A percentile compares a stretch with the other conserved stretches of the same genome.
These are phyloP conservation scores for Meandrusa payeni DNA, from an alignment of 2,888 invertebrate genomes.

Conservation along the genomic window DNA sequence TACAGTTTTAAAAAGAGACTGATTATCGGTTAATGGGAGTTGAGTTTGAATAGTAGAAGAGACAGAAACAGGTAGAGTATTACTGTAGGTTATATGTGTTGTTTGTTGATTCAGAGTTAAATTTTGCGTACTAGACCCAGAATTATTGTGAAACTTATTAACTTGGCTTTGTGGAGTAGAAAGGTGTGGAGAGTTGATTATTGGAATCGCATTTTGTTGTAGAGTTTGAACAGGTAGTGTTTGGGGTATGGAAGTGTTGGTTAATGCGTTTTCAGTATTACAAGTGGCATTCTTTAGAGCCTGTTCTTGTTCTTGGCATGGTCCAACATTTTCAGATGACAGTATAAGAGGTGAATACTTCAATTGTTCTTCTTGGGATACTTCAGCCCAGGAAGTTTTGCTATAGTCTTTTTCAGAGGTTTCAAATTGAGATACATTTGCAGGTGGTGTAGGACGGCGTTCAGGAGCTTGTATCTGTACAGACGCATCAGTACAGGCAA, in stretches of 20 bases:
- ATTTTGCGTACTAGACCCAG: slow-evolving; percentile 37
- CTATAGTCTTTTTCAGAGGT: slow-evolving; percentile 68
- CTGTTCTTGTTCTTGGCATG: slow-evolving; percentile 43
- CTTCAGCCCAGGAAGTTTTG: slow-evolving; percentile 74
- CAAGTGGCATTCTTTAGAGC: slow-evolving; percentile 35
- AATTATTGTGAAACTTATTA: slow-evolving; percentile 42
- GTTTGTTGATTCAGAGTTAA: slow-evolving; percentile 43
- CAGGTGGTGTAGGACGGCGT: slow-evolving; percentile 69
- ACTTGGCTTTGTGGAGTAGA: slow-evolving; percentile 39
- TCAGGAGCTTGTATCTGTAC: slow-evolving; percentile 55
- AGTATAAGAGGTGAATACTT: slow-evolving; percentile 39
- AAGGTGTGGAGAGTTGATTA: slow-evolving; percentile 31
- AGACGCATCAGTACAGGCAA: slow-evolving; percentile 46
- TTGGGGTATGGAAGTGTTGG: slow-evolving; percentile 33
- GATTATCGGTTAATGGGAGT: slow-evolving; percentile 43
- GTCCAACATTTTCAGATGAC: slow-evolving; percentile 41
- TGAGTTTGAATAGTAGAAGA: slow-evolving; percentile 37
- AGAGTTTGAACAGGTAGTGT: slow-evolving; percentile 21
- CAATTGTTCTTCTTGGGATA: slow-evolving; percentile 59
- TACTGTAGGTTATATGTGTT: slow-evolving; percentile 35
- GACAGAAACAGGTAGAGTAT: slow-evolving; percentile 27
- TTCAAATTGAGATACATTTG: slow-evolving; percentile 64
- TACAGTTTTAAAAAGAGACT: slow-evolving; percentile 35
- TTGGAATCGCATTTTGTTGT: slow-evolving; percentile 28
- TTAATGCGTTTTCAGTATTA: slow-evolving; percentile 41